Conservation (phyloP, 1,140 invertebrate species). For the Mamestra configurata region DNA sequence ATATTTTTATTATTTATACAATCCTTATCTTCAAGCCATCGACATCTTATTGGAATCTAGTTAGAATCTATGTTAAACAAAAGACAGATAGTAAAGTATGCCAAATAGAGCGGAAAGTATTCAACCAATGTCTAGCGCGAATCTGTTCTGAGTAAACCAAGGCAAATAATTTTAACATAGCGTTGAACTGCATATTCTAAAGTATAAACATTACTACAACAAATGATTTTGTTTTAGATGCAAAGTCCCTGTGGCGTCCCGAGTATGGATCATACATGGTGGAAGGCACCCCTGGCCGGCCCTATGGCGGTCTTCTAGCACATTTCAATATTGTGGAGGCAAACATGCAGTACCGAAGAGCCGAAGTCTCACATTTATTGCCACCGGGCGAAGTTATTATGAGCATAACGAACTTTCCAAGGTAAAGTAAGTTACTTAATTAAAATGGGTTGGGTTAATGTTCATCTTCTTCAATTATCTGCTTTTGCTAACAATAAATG, state of each 20-base stretch:
- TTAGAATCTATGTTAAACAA: not conserved
- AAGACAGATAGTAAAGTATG: not conserved
- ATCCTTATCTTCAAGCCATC: not conserved
- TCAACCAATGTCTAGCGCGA: not conserved
- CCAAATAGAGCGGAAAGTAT: not conserved
- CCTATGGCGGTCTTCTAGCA: slow-evolving; percentile 96
- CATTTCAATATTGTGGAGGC: slow-evolving; percentile 99
- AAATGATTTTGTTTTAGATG: slow-evolving; percentile 85
- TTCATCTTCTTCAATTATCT: not conserved
- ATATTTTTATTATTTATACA: not conserved
- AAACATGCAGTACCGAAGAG: slow-evolving; percentile 97
- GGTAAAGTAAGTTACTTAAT: slow-evolving; percentile 87
- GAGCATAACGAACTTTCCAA: slow-evolving; percentile 97
- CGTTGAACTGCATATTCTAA: not conserved
- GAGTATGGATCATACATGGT: slow-evolving; percentile 99
- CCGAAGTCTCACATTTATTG: slow-evolving; percentile 94
- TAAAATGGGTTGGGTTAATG: not conserved
- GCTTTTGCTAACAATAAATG: no score
- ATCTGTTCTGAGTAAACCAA: not conserved
- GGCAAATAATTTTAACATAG: not conserved
- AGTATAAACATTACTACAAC: not conserved
- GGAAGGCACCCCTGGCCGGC: slow-evolving; percentile 99
- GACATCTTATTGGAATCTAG: not conserved
- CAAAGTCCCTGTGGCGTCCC: slow-evolving; percentile 97
- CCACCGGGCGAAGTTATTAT: slow-evolving; percentile 95